These are phyloP conservation scores for Dasysyrphus albostriatus DNA, from an alignment of 2,888 invertebrate genomes.

Conservation along the genomic window DNA sequence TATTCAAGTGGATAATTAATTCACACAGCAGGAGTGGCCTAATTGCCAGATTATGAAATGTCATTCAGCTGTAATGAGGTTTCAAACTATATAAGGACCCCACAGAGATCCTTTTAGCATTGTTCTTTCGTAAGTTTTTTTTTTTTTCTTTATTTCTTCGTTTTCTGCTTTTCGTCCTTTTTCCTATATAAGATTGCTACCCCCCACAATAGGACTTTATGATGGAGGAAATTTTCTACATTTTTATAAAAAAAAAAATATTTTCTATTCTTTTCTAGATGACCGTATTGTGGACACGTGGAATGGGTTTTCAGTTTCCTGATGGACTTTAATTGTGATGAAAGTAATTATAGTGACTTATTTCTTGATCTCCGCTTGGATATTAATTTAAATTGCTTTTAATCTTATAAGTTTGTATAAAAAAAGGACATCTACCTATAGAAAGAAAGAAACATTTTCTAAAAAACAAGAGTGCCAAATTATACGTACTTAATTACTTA, in stretches of 20 bases:
- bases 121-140: constrained; percentile 34
- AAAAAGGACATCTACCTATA: too few species aligned
- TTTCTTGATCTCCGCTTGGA: constrained; percentile 59
- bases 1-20: constrained; percentile 73
- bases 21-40: constrained; percentile 73
- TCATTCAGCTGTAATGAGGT: constrained; percentile 70
- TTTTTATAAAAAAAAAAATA: neutral
- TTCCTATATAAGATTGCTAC: neutral
- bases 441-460: too few species aligned
- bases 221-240: constrained; percentile 25
- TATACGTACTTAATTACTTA: too few species aligned
- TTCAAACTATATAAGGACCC: constrained; percentile 49
- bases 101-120: constrained; percentile 47
- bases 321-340: constrained; percentile 54
- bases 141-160: constrained; percentile 7
- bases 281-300: constrained; percentile 22
- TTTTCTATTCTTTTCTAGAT: constrained; percentile 10
- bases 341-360: constrained; percentile 67
- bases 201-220: constrained; percentile 1
- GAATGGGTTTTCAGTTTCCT: constrained; percentile 33
- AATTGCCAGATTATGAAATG: constrained; percentile 75
- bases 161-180: constrained; percentile 1
- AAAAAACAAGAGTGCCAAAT: too few species aligned
- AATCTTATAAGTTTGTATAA: neutral
- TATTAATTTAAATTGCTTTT: constrained; percentile 43